These are phyloP conservation scores for Cephalopholis sonnerati DNA, from an alignment of 2,113 vertebrate species.

Conservation along the genomic window DNA sequence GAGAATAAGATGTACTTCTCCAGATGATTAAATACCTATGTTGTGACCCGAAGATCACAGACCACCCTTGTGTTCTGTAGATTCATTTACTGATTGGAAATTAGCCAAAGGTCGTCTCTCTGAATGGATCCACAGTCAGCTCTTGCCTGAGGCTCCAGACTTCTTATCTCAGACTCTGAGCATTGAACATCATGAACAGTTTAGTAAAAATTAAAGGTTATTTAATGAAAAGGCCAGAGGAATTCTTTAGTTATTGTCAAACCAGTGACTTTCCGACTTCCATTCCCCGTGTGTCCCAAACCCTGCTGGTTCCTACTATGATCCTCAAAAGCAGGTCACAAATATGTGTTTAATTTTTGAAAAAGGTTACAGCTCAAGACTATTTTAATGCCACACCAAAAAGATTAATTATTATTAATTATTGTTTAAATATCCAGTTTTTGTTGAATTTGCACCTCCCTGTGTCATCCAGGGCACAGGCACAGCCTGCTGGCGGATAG, in stretches of 20 bases:
- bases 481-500: no score
- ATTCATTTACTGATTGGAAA: neutral
- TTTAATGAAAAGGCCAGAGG: neutral
- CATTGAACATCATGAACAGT: neutral
- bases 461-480: no score
- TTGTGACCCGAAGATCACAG: neutral
- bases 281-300: neutral
- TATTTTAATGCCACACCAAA: no score
- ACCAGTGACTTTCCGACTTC: neutral
- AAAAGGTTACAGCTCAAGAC: no score
- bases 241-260: neutral
- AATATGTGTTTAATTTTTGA: no score
- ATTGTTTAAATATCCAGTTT: no score
- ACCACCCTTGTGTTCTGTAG: neutral
- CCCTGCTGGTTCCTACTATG: neutral
- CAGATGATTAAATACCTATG: neutral
- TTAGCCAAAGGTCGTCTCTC: neutral
- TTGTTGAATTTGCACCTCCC: no score
- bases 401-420: no score
- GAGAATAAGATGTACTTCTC: neutral
- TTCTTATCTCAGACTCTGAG: neutral
- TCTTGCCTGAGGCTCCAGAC: neutral
- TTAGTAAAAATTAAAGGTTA: neutral
- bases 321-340: neutral
- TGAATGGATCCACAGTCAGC: constrained; percentile 4